Base-by-base conservation (phyloP, 1,140 invertebrate species). In the Sycophaga agraensis region DNA sequence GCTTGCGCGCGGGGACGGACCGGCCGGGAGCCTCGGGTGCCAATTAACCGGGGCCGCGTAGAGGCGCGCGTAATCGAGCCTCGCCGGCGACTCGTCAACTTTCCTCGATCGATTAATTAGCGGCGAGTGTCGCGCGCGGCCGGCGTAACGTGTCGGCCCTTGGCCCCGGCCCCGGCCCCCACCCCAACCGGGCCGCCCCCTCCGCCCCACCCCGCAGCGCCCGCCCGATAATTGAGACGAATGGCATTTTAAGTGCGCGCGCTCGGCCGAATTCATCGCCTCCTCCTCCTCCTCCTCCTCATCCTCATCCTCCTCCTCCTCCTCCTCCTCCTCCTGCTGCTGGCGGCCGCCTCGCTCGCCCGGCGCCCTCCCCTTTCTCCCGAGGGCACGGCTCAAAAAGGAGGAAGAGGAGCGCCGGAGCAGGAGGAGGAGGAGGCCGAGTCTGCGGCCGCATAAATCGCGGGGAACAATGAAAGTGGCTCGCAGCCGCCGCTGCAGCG, bases 151-250 rank as follows among this genome's bases (percentile, higher is more conserved):
- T n/a, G n/a, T n/a, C n/a, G n/a, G n/a, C n/a, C n/a, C n/a, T n/a
- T n/a, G n/a, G n/a, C n/a, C n/a, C n/a, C n/a, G n/a, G n/a, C n/a
- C n/a, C n/a, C n/a, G n/a, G n/a, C n/a, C n/a, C n/a, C n/a, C n/a
- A n/a, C n/a, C n/a, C n/a, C n/a, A n/a, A n/a, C n/a, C n/a, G n/a
- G n/a, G n/a, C n/a, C n/a, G n/a, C n/a, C n/a, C n/a, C n/a, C n/a
- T 31, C 28, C 11, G 4, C n/a, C 39, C 39, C 2, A 1, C 39
- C 17, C 9, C 42, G 7, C 45, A 12, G 35, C 37, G 35, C 9
- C 34, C 22, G 51, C n/a, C n/a, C 59, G 60, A 50, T 63, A 63
- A 63, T 63, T 63, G 60, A 63, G 60, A 63, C 60, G 53, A 63
- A 63, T 63, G 53, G 60, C 45, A 63, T 56, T 50, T 63, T 63